phyloP scores from a whole-genome alignment of 2,888 invertebrate genomes.

The Slavum lentiscoides region DNA sequence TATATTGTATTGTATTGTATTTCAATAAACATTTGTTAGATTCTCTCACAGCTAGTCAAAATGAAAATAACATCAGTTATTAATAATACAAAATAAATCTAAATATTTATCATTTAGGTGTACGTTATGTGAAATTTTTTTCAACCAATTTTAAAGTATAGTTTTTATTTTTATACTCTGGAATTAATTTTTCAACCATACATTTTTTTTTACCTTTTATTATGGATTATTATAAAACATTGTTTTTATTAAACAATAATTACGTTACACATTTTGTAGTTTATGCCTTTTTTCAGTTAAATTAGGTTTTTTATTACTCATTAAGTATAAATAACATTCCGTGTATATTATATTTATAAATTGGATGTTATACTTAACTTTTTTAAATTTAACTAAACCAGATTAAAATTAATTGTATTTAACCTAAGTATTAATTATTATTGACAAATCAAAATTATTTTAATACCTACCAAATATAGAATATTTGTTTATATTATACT shows the following conservation, averaged over 20 bases:
- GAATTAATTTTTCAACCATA: too few species aligned
- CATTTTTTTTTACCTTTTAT: too few species aligned
- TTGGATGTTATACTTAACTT: too few species aligned
- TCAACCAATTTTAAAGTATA: not conserved
- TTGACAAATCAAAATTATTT: not conserved
- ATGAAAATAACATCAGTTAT: not conserved
- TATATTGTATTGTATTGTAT: not conserved
- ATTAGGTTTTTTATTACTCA: too few species aligned
- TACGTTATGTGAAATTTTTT: not conserved
- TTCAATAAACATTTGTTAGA: not conserved
- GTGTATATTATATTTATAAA: too few species aligned
- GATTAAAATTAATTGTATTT: not conserved
- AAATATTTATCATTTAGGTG: slow-evolving; percentile 3
- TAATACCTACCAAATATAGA: not conserved
- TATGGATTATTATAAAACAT: too few species aligned
- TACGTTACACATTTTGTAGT: too few species aligned
- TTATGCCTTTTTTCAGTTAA: too few species aligned
- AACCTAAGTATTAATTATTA: not conserved
- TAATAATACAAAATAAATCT: not conserved
- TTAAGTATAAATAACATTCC: too few species aligned
- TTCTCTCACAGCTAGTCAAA: not conserved
- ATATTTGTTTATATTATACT: not conserved
- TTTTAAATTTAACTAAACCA: too few species aligned
- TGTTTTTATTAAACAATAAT: too few species aligned
- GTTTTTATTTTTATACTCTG: not conserved